Evolutionary conservation across 2,113 vertebrate genomes (phyloP), one percentile per base, ranked within the genome.

Genomic region (Centropus bengalensis): DNA sequence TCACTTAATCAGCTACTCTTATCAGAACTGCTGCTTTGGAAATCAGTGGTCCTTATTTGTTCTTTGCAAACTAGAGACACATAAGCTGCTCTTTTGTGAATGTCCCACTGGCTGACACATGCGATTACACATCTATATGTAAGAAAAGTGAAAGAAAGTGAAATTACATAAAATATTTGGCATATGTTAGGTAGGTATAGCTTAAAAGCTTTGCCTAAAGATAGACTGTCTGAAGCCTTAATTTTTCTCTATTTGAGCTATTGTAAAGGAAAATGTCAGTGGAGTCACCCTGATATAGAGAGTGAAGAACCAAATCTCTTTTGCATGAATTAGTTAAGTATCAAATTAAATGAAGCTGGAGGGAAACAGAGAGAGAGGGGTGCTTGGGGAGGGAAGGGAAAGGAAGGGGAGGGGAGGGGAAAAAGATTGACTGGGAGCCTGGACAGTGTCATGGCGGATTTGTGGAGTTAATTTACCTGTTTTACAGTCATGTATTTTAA

Each of bases 1-100:
- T 89, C 89, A 85, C 89, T 80, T 94, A 73, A 93, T 83, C 95
- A 86, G 59, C 86, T 78, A n/a, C 67, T 88, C 88, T 96, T 91
- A 96, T 89, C 79, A 36, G 87, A 95, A 89, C 75, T 67, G 44
- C 75, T 89, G 78, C 87, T 96, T 81, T 63, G 71, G 52, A 90
- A 85, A 82, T 85, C 91, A 24, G 47, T 59, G 36, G 7, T 33
- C 76, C 49, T 87, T 78, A 30, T 23, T 91, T 85, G 62, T 74
- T 83, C 68, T 83, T 78, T 89, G 42, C 60, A 86, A 62, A 51
- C 33, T 44, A 52, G 78, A 82, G 55, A 80, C 28, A 44, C 26
- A 36, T 51, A 82, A 68, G 66, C 62, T 93, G 68, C 69, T 82
- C 70, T 77, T 88, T 77, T 62, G 32, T 38, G 42, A 82, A 33